Evolutionary conservation across 2,888 invertebrate genomes (phyloP).

Genomic region (Brachypalpus laphriformis): DNA sequence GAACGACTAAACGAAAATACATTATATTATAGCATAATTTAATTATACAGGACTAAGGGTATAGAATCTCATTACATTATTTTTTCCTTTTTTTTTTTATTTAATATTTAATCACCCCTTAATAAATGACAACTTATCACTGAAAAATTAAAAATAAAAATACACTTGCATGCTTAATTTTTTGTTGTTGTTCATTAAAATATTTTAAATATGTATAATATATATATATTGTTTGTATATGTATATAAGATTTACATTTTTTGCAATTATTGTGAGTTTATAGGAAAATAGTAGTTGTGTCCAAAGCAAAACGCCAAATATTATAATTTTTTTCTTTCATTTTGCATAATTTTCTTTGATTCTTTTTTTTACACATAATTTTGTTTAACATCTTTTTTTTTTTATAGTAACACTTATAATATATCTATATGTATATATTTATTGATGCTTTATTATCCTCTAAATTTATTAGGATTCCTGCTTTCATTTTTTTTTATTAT

Average conservation of each 20-base stretch:
- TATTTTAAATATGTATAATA: slow-evolving; percentile 38
- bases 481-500: slow-evolving; percentile 5
- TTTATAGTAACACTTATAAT: slow-evolving; percentile 63
- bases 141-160: slow-evolving; percentile 44
- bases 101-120: slow-evolving; percentile 15
- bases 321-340: slow-evolving; percentile 29
- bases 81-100: slow-evolving; percentile 16
- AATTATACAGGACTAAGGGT: slow-evolving; percentile 50
- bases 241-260: slow-evolving; percentile 47
- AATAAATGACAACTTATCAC: slow-evolving; percentile 35
- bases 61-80: slow-evolving; percentile 62
- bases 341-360: slow-evolving; percentile 34
- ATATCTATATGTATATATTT: slow-evolving; percentile 42
- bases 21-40: slow-evolving; percentile 49
- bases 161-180: slow-evolving; percentile 26
- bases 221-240: slow-evolving; percentile 26
- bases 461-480: slow-evolving; percentile 47
- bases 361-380: slow-evolving; percentile 49
- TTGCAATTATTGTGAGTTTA: slow-evolving; percentile 67
- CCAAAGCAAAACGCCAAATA: slow-evolving; percentile 67
- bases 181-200: slow-evolving; percentile 40
- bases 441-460: slow-evolving; percentile 39
- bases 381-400: slow-evolving; percentile 43
- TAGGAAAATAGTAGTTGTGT: slow-evolving; percentile 72
- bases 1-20: slow-evolving; percentile 19